Base-by-base conservation (phyloP, 2,797 vertebrate species). In the Limosa lapponica region DNA sequence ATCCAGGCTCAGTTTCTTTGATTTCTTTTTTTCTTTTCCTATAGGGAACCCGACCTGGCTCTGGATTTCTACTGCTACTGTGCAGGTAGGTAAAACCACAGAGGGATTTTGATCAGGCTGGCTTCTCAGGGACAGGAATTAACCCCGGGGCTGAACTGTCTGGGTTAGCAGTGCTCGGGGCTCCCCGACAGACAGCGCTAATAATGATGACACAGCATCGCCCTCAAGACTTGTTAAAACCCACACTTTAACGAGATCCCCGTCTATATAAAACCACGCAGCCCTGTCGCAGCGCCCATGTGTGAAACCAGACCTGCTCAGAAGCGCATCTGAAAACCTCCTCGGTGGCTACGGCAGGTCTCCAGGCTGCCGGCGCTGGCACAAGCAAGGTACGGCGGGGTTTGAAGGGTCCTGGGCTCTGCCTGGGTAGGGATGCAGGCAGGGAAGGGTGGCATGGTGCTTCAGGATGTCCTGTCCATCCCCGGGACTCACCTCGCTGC, bases 181-280 rank as follows among this genome's bases (percentile, higher is more conserved):
- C 73, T 93, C 36, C 83, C 73, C 2, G 0, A 75, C 73, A 62
- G 61, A 46, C 78, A 82, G 83, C 3, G 14, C 78, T 92, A 89
- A 92, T 92, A 89, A 92, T 89, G 87, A 58, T 91, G 93, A 82
- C 89, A 84, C 58, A 77, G 78, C 87, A 59, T 66, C 36, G 1
- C 71, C n/a, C 82, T 90, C 83, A 51, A 27, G 13, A 89, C 81
- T 79, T 0, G 6, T 82, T 90, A 87, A 95, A 93, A 65, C 43
- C 49, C 83, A 79, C 41, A 55, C 74, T 89, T 92, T 72, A 70
- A 61, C 1, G 1, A 87, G 78, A 79, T 51, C 0, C 0, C n/a
- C 0, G 0, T 20, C 24, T 39, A 8, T 49, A 74, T 46, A 77
- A 94, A 95, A 69, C 61, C 44, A 30, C 8, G 0, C 71, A 71